Conservation (phyloP, 2,888 invertebrate genomes). For the Lasioglossum morio region DNA sequence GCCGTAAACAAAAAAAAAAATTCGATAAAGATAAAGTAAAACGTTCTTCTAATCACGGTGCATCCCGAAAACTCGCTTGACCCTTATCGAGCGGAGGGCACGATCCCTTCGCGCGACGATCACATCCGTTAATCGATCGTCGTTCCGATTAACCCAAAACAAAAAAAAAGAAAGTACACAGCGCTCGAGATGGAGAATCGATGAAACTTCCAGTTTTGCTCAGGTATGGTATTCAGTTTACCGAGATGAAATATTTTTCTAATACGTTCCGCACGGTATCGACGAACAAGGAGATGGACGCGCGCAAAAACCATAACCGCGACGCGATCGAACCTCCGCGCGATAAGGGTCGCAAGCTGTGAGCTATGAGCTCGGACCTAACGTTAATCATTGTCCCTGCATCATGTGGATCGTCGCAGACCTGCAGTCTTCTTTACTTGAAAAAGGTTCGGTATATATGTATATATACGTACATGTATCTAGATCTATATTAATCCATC, state of each 20-base stretch:
- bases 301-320: slow-evolving; percentile 29
- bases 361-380: slow-evolving; percentile 80
- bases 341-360: slow-evolving; percentile 74
- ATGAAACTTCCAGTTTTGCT: slow-evolving; percentile 3
- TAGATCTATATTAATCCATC: slow-evolving; percentile 56
- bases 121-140: background rate
- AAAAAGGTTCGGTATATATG: slow-evolving; percentile 84
- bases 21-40: background rate
- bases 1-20: slow-evolving; percentile 2
- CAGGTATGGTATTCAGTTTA: slow-evolving; percentile 12
- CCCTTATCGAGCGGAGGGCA: slow-evolving; percentile 48
- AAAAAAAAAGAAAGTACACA: background rate
- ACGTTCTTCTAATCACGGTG: slow-evolving; percentile 12
- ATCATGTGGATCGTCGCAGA: slow-evolving; percentile 82
- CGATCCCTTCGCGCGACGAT: slow-evolving; percentile 26
- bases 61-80: slow-evolving; percentile 39
- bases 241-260: slow-evolving; percentile 15
- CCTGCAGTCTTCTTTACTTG: slow-evolving; percentile 85
- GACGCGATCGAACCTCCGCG: slow-evolving; percentile 14
- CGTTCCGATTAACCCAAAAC: background rate
- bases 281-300: background rate
- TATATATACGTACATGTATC: slow-evolving; percentile 56
- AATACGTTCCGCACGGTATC: background rate
- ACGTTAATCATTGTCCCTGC: slow-evolving; percentile 79
- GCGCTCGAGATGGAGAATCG: background rate